These are phyloP conservation scores for Xylota segnis DNA, from an alignment of 2,888 invertebrate species.

Conservation along the genomic window DNA sequence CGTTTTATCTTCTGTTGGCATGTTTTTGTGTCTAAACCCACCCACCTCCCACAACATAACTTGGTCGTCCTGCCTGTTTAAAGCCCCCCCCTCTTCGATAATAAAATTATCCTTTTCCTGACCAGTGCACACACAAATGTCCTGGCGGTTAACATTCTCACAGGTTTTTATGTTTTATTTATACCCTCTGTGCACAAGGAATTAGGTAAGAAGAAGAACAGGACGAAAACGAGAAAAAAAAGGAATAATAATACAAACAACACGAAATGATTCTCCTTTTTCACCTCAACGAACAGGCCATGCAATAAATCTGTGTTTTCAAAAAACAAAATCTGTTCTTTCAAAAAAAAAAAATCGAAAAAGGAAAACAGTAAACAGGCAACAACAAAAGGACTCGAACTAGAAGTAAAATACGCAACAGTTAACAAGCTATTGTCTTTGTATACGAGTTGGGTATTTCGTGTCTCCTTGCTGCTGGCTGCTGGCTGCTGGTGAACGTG, in stretches of 20 bases:
- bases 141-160: constrained; percentile 70
- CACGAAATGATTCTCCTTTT: constrained; percentile 55
- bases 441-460: constrained; percentile 32
- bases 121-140: constrained; percentile 75
- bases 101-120: constrained; percentile 78
- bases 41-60: not conserved
- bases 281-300: constrained; percentile 53
- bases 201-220: constrained; percentile 35
- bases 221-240: constrained; percentile 10
- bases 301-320: constrained; percentile 70
- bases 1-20: constrained; percentile 69
- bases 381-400: constrained; percentile 37
- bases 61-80: constrained; percentile 13
- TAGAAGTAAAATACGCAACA: constrained; percentile 66
- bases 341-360: constrained; percentile 20
- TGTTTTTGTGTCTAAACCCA: constrained; percentile 36
- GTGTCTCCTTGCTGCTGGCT: too few relatives aligned
- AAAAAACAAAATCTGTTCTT: constrained; percentile 54
- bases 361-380: not conserved
- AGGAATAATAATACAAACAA: too few relatives aligned
- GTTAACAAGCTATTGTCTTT: constrained; percentile 71
- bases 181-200: constrained; percentile 29
- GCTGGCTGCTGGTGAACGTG: constrained; percentile 10
- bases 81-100: constrained; percentile 56
- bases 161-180: constrained; percentile 72